Evolutionary conservation across 1,140 invertebrate genomes (phyloP).

Genomic region (Cotesia typhae): DNA sequence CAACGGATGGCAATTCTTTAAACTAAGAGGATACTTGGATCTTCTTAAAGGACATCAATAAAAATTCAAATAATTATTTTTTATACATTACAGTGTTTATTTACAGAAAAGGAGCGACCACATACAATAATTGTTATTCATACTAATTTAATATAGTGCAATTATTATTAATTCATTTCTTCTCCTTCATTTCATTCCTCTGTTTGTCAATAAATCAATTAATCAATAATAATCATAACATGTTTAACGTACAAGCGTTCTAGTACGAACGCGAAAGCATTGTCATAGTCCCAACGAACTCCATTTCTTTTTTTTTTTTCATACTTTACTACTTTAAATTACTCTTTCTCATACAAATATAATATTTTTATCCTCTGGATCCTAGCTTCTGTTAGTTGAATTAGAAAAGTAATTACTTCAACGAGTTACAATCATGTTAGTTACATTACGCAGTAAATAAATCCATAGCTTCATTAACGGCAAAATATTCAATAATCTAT

Average conservation of each 20-base stretch:
- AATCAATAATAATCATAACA: slow-evolving; percentile 40
- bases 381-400: slow-evolving; percentile 5
- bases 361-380: slow-evolving; percentile 31
- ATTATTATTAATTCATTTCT: slow-evolving; percentile 43
- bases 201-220: slow-evolving; percentile 34
- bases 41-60: no score
- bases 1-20: no score
- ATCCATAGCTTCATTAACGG: no score
- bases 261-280: slow-evolving; percentile 31
- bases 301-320: slow-evolving; percentile 14
- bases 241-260: slow-evolving; percentile 34
- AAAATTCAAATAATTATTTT: slow-evolving; percentile 23
- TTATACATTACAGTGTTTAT: slow-evolving; percentile 43
- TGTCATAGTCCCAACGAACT: neutral
- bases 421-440: no score
- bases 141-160: slow-evolving; percentile 45
- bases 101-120: slow-evolving; percentile 58
- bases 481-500: no score
- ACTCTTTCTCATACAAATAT: no score
- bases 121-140: slow-evolving; percentile 48
- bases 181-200: slow-evolving; percentile 8
- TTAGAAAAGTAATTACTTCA: neutral
- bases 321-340: slow-evolving; percentile 25
- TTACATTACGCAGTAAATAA: no score
- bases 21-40: no score